Conservation (phyloP, 1,140 invertebrate genomes). For the Achatina immaculata region DNA sequence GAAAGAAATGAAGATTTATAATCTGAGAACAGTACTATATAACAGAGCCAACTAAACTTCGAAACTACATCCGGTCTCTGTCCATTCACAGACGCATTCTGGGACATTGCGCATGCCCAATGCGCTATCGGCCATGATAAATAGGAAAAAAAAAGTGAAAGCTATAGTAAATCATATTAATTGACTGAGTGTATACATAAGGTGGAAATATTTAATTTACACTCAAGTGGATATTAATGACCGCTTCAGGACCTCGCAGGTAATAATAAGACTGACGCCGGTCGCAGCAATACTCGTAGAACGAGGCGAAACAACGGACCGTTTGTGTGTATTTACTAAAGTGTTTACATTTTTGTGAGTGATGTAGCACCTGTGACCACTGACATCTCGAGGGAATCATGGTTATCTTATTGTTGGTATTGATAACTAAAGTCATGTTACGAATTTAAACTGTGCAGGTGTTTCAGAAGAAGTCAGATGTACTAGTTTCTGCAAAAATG, state of each 20-base stretch:
- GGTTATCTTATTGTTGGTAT: neutral
- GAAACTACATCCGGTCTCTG: conserved; percentile 26
- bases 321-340: neutral
- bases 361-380: neutral
- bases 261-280: neutral
- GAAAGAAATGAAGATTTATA: too few relatives aligned
- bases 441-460: too few relatives aligned
- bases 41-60: too few relatives aligned
- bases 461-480: too few relatives aligned
- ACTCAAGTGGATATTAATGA: neutral
- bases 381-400: neutral
- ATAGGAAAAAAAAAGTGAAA: conserved; percentile 27
- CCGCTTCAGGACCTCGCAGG: neutral
- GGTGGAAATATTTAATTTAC: neutral
- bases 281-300: neutral
- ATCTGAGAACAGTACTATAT: too few relatives aligned
- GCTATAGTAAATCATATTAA: neutral
- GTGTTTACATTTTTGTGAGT: neutral
- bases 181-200: neutral
- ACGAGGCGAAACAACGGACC: neutral
- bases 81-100: conserved; percentile 17
- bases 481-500: too few relatives aligned
- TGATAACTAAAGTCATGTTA: too few relatives aligned
- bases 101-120: conserved; percentile 39
- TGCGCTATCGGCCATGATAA: conserved; percentile 34